Conservation (phyloP, 2,113 vertebrate species). For the Sylvietta virens region DNA sequence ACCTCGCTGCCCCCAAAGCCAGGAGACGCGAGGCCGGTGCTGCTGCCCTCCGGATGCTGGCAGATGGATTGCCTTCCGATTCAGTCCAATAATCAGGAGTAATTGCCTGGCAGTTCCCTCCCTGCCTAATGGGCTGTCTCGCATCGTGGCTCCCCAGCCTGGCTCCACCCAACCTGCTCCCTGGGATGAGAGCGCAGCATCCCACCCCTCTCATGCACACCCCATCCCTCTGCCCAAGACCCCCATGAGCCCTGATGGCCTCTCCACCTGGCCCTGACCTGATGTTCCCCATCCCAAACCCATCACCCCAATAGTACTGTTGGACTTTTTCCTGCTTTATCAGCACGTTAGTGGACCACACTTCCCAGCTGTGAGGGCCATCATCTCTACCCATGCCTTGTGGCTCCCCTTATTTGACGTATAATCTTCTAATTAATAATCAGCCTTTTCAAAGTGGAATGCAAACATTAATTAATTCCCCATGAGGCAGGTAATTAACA, state of each 20-base stretch:
- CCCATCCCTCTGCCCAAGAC: neutral
- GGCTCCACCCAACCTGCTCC: neutral
- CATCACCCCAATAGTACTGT: neutral
- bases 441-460: slow-evolving; percentile 40
- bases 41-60: neutral
- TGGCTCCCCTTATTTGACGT: slow-evolving; percentile 54
- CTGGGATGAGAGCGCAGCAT: neutral
- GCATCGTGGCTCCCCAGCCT: neutral
- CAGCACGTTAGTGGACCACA: accelerated
- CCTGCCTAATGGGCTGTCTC: neutral
- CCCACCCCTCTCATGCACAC: accelerated
- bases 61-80: neutral
- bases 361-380: neutral
- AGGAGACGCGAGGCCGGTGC: accelerated
- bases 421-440: slow-evolving; percentile 57
- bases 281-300: neutral
- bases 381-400: slow-evolving; percentile 22
- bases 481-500: slow-evolving; percentile 47
- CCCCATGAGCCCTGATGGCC: neutral
- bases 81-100: neutral
- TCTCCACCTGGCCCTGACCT: neutral
- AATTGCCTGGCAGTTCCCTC: neutral
- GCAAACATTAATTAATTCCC: slow-evolving; percentile 59
- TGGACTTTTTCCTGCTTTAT: neutral
- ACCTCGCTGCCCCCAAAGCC: neutral